These are phyloP conservation scores for Hybos culiciformis DNA, from an alignment of 2,888 invertebrate species.

Conservation along the genomic window DNA sequence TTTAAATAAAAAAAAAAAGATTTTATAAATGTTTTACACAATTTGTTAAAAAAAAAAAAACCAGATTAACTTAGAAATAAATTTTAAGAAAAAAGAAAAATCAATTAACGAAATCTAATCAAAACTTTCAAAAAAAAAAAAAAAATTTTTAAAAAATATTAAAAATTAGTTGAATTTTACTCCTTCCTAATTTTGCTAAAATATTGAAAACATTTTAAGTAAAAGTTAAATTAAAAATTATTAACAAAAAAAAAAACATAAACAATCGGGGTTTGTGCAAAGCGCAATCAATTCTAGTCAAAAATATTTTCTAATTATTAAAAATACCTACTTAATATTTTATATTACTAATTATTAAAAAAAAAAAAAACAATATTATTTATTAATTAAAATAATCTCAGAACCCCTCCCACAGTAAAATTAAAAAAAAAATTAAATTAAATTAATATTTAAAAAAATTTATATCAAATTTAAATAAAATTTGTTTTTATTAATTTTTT, in stretches of 20 bases:
- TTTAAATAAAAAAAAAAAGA: no score
- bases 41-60: conserved; percentile 8
- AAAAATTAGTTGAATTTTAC: no score
- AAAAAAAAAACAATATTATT: background rate
- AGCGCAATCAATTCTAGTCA: conserved; percentile 29
- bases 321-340: conserved; percentile 1
- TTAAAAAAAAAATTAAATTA: background rate
- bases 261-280: conserved; percentile 30
- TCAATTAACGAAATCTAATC: conserved; percentile 5
- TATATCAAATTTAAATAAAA: conserved; percentile 15
- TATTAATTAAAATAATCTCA: no score
- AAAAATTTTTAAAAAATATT: no score
- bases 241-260: conserved; percentile 10
- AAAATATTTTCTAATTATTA: conserved; percentile 14
- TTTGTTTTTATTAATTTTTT: no score
- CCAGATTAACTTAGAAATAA: conserved; percentile 9
- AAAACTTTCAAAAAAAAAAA: conserved; percentile 2
- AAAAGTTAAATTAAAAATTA: conserved; percentile 13
- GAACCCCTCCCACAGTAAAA: no score
- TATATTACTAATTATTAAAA: background rate
- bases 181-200: background rate
- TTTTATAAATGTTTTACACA: no score
- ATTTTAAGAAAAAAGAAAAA: conserved; percentile 9
- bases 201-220: background rate
- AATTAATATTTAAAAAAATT: background rate